These are phyloP conservation scores for Ursus arctos DNA, from an alignment of 2,113 vertebrate genomes.

Conservation along the genomic window DNA sequence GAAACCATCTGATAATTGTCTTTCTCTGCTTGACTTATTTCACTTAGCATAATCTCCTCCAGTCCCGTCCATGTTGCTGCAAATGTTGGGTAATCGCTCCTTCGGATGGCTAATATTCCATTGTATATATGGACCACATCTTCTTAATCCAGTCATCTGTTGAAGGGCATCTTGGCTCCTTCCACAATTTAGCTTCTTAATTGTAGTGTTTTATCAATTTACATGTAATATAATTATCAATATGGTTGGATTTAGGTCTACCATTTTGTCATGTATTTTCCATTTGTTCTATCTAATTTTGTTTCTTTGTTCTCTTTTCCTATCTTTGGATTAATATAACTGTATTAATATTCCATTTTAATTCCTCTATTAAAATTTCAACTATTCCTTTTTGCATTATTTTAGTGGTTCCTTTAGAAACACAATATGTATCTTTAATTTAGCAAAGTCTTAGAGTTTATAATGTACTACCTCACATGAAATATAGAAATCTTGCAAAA, in stretches of 20 bases:
- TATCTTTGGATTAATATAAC: neutral
- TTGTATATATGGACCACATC: too few relatives aligned
- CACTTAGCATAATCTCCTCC: too few relatives aligned
- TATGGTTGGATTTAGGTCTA: neutral
- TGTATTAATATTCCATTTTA: neutral
- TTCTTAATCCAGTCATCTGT: too few relatives aligned
- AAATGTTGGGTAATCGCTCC: too few relatives aligned
- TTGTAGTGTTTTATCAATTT: neutral
- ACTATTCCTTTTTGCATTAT: neutral
- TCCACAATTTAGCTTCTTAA: neutral
- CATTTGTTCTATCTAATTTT: neutral
- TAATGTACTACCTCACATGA: neutral
- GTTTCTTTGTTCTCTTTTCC: neutral
- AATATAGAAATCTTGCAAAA: neutral
- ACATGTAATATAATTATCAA: neutral
- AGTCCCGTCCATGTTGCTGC: too few relatives aligned
- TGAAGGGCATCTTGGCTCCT: too few relatives aligned
- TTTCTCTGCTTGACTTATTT: too few relatives aligned
- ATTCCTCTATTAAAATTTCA: neutral
- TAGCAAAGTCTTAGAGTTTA: neutral
- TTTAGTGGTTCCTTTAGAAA: neutral
- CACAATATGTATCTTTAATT: neutral
- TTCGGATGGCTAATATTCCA: too few relatives aligned
- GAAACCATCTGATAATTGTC: too few relatives aligned
- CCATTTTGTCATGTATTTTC: neutral